phyloP scores from a whole-genome alignment of 2,797 vertebrate genomes.

The Pogonophryne albipinna region DNA sequence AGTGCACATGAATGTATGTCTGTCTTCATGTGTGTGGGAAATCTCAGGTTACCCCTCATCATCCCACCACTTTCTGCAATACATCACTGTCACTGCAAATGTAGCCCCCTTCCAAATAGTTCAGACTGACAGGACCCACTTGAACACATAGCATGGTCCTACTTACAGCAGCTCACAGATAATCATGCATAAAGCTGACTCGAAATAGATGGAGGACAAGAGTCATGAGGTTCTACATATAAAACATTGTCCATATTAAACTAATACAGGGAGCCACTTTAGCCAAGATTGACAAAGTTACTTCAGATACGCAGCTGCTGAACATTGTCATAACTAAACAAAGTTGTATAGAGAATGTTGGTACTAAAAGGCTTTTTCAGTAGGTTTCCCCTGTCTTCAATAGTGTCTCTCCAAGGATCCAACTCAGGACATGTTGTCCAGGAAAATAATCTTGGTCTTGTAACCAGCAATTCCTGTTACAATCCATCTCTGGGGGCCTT shows the following conservation, averaged over 20 bases:
- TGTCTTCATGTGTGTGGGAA: conserved; percentile 40
- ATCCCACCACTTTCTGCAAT: conserved; percentile 69
- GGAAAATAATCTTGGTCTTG: conserved; percentile 14
- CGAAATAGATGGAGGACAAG: conserved; percentile 21
- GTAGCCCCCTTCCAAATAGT: conserved; percentile 58
- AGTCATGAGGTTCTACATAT: neutral
- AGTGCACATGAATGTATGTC: conserved; percentile 25
- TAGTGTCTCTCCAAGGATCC: conserved; percentile 29
- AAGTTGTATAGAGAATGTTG: neutral
- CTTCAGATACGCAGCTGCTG: conserved; percentile 38
- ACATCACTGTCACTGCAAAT: conserved; percentile 66
- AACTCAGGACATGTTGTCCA: conserved; percentile 2
- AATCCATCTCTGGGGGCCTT: neutral
- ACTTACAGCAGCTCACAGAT: conserved; percentile 10
- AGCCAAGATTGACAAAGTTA: conserved; percentile 1
- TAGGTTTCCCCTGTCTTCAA: conserved; percentile 12
- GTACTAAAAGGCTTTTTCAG: conserved; percentile 2
- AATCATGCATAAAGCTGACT: conserved; percentile 13
- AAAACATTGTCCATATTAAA: conserved; percentile 20
- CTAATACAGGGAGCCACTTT: neutral
- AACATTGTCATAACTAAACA: conserved; percentile 26
- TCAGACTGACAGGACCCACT: conserved; percentile 65
- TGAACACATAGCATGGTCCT: conserved; percentile 34
- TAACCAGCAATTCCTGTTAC: neutral
- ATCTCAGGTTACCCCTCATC: conserved; percentile 72